Evolutionary conservation across 2,888 invertebrate genomes (phyloP).

Genomic region (Deilephila porcellus): DNA sequence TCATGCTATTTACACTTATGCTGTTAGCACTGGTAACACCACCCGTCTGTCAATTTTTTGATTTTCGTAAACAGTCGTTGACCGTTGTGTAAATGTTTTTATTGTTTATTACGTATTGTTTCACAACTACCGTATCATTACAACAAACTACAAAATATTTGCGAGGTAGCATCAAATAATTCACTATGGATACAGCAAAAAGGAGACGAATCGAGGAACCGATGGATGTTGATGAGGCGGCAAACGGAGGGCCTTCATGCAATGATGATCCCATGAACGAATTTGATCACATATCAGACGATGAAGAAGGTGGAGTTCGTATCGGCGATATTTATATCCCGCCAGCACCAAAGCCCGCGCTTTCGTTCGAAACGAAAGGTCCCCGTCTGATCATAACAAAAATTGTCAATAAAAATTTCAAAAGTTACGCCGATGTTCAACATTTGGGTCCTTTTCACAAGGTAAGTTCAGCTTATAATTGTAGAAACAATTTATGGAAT

Average conservation of each 20-base stretch:
- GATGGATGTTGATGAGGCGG: slow-evolving; percentile 71
- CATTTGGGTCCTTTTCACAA: slow-evolving; percentile 97
- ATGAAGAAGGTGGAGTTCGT: slow-evolving; percentile 89
- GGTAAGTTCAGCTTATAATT: slow-evolving; percentile 76
- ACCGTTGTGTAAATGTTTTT: slow-evolving; percentile 1
- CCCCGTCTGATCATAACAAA: slow-evolving; percentile 95
- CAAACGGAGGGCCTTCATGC: slow-evolving; percentile 42
- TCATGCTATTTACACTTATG: neutral
- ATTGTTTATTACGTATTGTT: neutral
- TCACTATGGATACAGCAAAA: slow-evolving; percentile 38
- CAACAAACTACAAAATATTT: slow-evolving; percentile 37
- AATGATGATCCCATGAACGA: slow-evolving; percentile 52
- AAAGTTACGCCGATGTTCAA: slow-evolving; percentile 95
- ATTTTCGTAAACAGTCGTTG: neutral
- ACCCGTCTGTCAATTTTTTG: neutral
- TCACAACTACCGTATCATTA: neutral
- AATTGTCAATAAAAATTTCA: slow-evolving; percentile 97
- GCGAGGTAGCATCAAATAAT: neutral
- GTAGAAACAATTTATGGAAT: neutral
- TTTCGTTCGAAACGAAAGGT: slow-evolving; percentile 89
- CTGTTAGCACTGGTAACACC: neutral
- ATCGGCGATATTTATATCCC: slow-evolving; percentile 94
- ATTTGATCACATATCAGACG: slow-evolving; percentile 77
- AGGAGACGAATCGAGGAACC: slow-evolving; percentile 63
- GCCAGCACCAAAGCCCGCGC: slow-evolving; percentile 88